Conservation (phyloP, 1,140 invertebrate species). For the Heliconius himera region DNA sequence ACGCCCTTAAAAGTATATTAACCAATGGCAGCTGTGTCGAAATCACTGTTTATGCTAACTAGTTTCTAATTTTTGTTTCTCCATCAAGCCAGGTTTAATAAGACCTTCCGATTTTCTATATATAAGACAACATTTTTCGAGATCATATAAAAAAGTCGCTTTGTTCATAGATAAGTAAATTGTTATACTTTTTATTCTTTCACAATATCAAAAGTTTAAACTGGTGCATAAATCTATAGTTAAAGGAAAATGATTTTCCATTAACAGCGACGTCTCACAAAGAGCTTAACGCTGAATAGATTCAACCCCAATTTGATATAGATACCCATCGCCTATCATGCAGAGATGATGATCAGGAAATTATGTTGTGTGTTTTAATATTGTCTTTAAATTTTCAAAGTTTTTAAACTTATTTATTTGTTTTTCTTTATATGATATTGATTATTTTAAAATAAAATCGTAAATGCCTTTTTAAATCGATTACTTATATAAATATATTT, state of each 20-base stretch:
- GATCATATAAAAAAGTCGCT: too few species aligned
- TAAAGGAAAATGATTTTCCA: slow-evolving; percentile 44
- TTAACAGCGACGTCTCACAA: slow-evolving; percentile 44
- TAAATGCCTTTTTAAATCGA: too few species aligned
- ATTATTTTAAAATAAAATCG: too few species aligned
- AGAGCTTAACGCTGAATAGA: slow-evolving; percentile 41
- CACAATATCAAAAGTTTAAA: slow-evolving; percentile 28
- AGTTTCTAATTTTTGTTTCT: too few species aligned
- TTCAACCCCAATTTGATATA: slow-evolving; percentile 42
- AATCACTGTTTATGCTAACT: too few species aligned
- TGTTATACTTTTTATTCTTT: slow-evolving; percentile 27
- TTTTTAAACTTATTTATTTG: not conserved
- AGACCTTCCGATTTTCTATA: too few species aligned
- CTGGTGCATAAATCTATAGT: slow-evolving; percentile 30
- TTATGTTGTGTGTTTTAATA: not conserved
- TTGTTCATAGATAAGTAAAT: too few species aligned
- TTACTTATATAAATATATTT: too few species aligned
- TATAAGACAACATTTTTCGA: too few species aligned
- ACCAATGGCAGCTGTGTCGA: too few species aligned
- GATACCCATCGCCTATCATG: slow-evolving; percentile 35
- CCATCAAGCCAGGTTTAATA: too few species aligned
- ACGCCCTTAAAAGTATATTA: too few species aligned
- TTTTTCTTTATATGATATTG: not conserved
- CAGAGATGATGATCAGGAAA: slow-evolving; percentile 22
- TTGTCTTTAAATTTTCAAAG: slow-evolving; percentile 2